A percentile compares a stretch with the other conserved stretches of the same genome.
These are phyloP conservation scores for Clistopyga incitator DNA, from an alignment of 2,888 invertebrate species.

Conservation along the genomic window DNA sequence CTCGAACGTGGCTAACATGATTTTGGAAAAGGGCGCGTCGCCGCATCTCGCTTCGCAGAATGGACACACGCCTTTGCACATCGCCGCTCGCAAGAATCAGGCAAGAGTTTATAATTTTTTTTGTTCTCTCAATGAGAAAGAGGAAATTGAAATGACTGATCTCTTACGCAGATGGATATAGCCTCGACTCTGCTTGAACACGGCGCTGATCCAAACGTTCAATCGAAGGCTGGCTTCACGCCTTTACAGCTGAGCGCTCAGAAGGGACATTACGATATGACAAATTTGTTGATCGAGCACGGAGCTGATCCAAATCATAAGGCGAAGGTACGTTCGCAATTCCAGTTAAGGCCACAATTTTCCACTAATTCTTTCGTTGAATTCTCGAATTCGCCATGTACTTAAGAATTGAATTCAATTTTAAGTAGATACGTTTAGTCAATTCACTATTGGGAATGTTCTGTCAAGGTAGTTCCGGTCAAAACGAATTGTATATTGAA, in stretches of 20 bases:
- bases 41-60: constrained; percentile 98
- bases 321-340: constrained; percentile 86
- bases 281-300: constrained; percentile 95
- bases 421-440: no score
- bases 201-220: constrained; percentile 95
- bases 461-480: no score
- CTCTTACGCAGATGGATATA: constrained; percentile 92
- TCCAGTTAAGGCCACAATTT: neutral
- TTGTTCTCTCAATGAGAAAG: neutral
- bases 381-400: no score
- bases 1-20: constrained; percentile 93
- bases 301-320: constrained; percentile 94
- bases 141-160: neutral
- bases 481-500: no score
- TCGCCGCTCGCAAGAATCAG: constrained; percentile 99
- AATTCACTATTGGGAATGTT: no score
- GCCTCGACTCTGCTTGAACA: constrained; percentile 97
- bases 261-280: constrained; percentile 98
- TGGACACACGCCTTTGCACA: constrained; percentile 98
- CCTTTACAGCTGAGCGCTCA: constrained; percentile 97
- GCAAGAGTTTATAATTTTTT: constrained; percentile 78
- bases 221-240: constrained; percentile 97
- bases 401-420: no score
- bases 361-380: neutral
- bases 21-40: constrained; percentile 97